Base-by-base conservation (phyloP, 2,888 invertebrate species). In the Merodon equestris region DNA sequence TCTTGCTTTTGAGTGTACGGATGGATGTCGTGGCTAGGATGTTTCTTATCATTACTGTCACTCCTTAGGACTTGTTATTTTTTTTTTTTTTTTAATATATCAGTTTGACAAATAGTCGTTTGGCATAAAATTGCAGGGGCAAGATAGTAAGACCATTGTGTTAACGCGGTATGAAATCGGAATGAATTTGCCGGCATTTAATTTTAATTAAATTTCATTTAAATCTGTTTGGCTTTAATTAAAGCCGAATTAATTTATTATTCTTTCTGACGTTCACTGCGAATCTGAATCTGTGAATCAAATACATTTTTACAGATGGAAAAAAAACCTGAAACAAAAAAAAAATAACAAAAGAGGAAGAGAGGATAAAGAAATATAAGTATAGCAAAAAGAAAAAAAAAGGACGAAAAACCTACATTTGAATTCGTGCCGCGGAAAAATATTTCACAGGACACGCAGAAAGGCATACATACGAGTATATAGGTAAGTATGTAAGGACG, bases 201-300 rank as follows among this genome's bases (percentile, higher is more conserved):
- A 74, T 74, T 79, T 74, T 74, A 79, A 79, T 79, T 79, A 79
- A 79, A 74, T 79, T 79, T 79, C 44, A 79, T 79, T 77, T 74
- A 79, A 79, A 79, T 79, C 79, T 79, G 79, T 79, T 79, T 79
- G 79, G 60, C 79, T 74, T 79, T 79, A 79, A 79, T 79, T 79
- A 79, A 79, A 79, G 58, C 64, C 44, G 64, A 74, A 64, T 79
- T 74, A 79, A 79, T 79, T 79, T 79, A 79, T 79, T 74, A 79
- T 79, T 64, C 58, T 74, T 54, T 64, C 53, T 56, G 63, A 50
- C 73, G 63, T 79, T 73, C 77, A 51, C 60, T 56, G 40, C 40
- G 58, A 58, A 66, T 66, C 64, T 38, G 68, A 79, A 64, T 74
- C 79, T 66, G 58, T 38, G 68, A 79, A 70, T 79, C 79, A 70